phyloP scores from a whole-genome alignment of 1,140 invertebrate species.

The Holcopasites calliopsidis region DNA sequence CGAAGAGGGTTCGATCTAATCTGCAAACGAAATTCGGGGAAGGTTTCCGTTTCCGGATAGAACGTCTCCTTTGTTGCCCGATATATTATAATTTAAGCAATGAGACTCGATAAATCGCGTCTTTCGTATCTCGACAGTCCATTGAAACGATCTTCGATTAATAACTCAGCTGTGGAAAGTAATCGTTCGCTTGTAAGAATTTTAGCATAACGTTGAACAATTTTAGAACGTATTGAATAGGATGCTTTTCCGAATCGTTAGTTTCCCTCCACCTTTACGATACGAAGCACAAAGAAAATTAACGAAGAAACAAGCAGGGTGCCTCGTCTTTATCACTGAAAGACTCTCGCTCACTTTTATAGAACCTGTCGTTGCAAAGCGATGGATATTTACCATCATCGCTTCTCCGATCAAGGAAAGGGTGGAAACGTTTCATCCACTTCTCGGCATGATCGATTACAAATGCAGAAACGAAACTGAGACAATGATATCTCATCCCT shows the following conservation, averaged over 20 bases:
- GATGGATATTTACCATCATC: not conserved
- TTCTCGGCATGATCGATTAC: not conserved
- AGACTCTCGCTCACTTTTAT: constrained; percentile 52
- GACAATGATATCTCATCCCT: not conserved
- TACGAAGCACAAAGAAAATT: constrained; percentile 7
- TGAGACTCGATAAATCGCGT: not conserved
- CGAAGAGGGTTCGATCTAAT: constrained; percentile 49
- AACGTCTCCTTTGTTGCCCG: not conserved
- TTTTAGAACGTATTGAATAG: not conserved
- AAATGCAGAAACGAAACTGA: not conserved
- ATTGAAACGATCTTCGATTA: not conserved
- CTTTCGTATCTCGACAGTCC: not conserved
- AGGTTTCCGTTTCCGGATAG: constrained; percentile 73
- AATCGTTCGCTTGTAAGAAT: constrained; percentile 30
- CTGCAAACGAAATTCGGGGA: constrained; percentile 76
- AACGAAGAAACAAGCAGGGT: constrained; percentile 44
- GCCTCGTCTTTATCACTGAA: constrained; percentile 48
- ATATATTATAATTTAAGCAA: not conserved
- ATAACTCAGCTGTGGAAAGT: constrained; percentile 26
- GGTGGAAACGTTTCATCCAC: not conserved
- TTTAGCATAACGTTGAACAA: constrained; percentile 4
- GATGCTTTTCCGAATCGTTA: constrained; percentile 21
- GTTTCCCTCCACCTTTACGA: constrained; percentile 27
- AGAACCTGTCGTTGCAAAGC: constrained; percentile 17
- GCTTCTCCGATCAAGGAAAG: not conserved